Evolutionary conservation across 2,797 vertebrate species (phyloP).

Genomic region (Poecilia velifera): DNA sequence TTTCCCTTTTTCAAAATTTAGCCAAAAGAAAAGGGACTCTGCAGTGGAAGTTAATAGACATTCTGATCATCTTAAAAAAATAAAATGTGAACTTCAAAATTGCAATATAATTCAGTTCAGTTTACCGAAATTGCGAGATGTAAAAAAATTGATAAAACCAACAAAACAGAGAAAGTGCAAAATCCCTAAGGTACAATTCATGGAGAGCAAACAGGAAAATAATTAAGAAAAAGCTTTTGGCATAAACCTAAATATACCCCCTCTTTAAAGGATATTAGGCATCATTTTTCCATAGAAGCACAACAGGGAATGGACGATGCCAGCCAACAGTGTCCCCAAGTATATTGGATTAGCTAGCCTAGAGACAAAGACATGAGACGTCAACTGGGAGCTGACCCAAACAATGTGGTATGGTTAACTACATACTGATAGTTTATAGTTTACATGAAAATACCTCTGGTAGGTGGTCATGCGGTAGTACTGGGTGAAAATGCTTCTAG

Average conservation of each 20-base stretch:
- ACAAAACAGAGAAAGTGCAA: neutral
- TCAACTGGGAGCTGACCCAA: constrained; percentile 19
- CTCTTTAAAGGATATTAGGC: constrained; percentile 82
- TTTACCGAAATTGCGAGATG: neutral
- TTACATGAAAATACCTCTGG: constrained; percentile 76
- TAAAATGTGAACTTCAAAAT: neutral
- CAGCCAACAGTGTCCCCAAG: constrained; percentile 81
- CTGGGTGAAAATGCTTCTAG: constrained; percentile 81
- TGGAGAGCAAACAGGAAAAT: neutral
- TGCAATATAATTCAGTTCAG: neutral
- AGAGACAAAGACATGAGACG: constrained; percentile 28
- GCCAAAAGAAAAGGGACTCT: neutral
- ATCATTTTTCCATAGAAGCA: constrained; percentile 82
- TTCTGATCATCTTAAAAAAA: neutral
- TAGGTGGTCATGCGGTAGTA: constrained; percentile 84
- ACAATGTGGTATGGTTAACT: constrained; percentile 7
- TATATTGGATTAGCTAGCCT: constrained; percentile 86
- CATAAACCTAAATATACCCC: neutral
- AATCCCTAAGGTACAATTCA: neutral
- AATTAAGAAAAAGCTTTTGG: neutral
- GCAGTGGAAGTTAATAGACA: neutral
- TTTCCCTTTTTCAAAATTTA: neutral
- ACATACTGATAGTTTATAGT: neutral
- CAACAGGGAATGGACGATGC: constrained; percentile 80
- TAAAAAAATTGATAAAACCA: neutral